A percentile compares a stretch with the other conserved stretches of the same genome.
These are phyloP conservation scores for Omphaloscelis lunosa DNA, from an alignment of 2,888 invertebrate genomes.

Conservation along the genomic window DNA sequence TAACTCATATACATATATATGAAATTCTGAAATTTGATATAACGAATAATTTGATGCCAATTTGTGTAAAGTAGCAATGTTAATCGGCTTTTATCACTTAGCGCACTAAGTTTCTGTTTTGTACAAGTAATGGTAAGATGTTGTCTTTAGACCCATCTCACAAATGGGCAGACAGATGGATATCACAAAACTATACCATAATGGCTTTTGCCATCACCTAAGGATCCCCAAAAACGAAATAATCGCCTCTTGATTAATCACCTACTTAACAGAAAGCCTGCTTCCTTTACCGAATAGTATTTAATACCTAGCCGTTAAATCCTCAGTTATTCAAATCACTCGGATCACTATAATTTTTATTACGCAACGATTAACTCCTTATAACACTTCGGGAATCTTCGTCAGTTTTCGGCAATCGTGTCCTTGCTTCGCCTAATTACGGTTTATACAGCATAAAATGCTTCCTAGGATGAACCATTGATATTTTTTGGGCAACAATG, in stretches of 20 bases:
- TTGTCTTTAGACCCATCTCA: too few relatives aligned
- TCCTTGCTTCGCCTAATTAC: slow-evolving; percentile 70
- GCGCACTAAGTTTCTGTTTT: neutral
- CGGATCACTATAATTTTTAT: slow-evolving; percentile 13
- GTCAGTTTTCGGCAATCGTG: slow-evolving; percentile 37
- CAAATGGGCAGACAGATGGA: neutral
- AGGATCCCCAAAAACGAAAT: slow-evolving; percentile 15
- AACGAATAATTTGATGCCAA: neutral
- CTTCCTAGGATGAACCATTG: slow-evolving; percentile 72
- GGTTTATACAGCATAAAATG: slow-evolving; percentile 67
- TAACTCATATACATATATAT: too few relatives aligned
- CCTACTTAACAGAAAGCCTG: slow-evolving; percentile 37
- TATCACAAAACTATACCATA: neutral
- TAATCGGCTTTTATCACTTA: neutral
- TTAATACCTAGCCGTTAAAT: slow-evolving; percentile 23
- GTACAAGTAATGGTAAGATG: neutral
- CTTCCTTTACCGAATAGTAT: slow-evolving; percentile 29
- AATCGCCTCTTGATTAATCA: slow-evolving; percentile 47
- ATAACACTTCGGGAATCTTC: slow-evolving; percentile 30
- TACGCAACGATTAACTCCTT: slow-evolving; percentile 5
- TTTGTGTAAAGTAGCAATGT: neutral
- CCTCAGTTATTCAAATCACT: slow-evolving; percentile 28
- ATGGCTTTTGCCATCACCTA: neutral
- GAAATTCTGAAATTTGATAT: too few relatives aligned
- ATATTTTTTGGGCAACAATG: slow-evolving; percentile 77